Base-by-base conservation (phyloP, 2,888 invertebrate species). In the Drosophila cyrtoloma region DNA sequence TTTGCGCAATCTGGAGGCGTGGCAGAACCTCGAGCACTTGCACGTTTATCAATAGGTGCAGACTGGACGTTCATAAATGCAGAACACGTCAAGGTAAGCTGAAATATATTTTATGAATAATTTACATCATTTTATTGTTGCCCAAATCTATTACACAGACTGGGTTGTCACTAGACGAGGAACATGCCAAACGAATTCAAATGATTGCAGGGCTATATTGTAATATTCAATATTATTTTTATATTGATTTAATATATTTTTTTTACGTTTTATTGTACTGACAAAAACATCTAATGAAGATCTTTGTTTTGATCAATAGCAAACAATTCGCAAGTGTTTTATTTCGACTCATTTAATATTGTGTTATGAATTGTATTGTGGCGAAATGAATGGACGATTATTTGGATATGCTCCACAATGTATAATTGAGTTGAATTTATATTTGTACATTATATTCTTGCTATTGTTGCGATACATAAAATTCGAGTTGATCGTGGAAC, bases 331-430 rank as follows among this genome's bases (percentile, higher is more conserved):
- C 10, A 10, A 5, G 4, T n/a, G 39, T 42, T 42, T n/a, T n/a
- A 2, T 10, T n/a, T n/a, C 5, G n/a, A 2, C n/a, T 5, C n/a
- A n/a, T 5, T n/a, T 0, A 2, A 10, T 42, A 42, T 42, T n/a
- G n/a, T 42, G 10, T 5, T n/a, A 1, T 10, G 10, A 2, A 5
- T 42, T 10, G n/a, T 42, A 5, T n/a, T 42, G 10, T n/a, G n/a
- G 5, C 10, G 3, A 12, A 12, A n/a, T n/a, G 12, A 12, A n/a
- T 44, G 3, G 9, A 39, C 0, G 0, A 19, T 39, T 39, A 0
- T 9, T 6, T n/a, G 6, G 0, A 44, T 6, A 14, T 22, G 22
- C 6, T 44, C 22, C 3, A 44, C 12, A 7, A 3, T 22, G 0
- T 7, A 6, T 44, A 1, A 14, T 12, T 22, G 14, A 44, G 14